Conservation (phyloP, 2,797 vertebrate species). For the Halcyon leucocephala region DNA sequence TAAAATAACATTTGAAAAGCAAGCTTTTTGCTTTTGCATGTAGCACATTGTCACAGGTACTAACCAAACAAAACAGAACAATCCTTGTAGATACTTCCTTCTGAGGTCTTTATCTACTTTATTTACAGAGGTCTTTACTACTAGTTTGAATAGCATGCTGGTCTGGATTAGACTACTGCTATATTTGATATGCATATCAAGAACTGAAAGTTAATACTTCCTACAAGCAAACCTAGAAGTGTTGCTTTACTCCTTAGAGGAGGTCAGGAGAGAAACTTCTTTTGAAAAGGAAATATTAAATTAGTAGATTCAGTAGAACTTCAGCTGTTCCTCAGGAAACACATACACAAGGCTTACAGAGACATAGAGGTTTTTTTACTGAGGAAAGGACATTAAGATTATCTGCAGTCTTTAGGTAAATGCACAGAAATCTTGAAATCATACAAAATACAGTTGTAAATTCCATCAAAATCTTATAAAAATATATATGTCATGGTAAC, state of each 20-base stretch:
- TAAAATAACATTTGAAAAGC: not conserved
- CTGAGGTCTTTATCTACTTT: not conserved
- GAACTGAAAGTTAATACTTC: not conserved
- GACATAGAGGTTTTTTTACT: not conserved
- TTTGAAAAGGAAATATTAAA: not conserved
- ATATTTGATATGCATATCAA: not conserved
- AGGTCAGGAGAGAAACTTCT: not conserved
- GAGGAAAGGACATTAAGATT: not conserved
- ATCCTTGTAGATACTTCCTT: not conserved
- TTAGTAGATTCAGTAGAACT: not conserved
- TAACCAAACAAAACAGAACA: not conserved
- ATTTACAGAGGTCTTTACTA: not conserved
- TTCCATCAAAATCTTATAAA: not conserved
- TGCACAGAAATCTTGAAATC: not conserved
- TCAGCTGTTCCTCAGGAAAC: not conserved
- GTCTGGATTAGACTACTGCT: not conserved
- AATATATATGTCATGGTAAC: not conserved
- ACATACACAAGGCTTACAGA: not conserved
- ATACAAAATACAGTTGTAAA: not conserved
- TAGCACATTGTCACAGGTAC: not conserved
- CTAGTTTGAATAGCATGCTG: not conserved
- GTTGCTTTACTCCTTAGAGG: not conserved
- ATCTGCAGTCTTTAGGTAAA: not conserved
- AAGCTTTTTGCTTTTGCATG: not conserved
- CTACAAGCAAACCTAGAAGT: not conserved